Evolutionary conservation across 2,113 vertebrate genomes (phyloP), one percentile per base, ranked within the genome.

Genomic region (Lagopus muta): DNA sequence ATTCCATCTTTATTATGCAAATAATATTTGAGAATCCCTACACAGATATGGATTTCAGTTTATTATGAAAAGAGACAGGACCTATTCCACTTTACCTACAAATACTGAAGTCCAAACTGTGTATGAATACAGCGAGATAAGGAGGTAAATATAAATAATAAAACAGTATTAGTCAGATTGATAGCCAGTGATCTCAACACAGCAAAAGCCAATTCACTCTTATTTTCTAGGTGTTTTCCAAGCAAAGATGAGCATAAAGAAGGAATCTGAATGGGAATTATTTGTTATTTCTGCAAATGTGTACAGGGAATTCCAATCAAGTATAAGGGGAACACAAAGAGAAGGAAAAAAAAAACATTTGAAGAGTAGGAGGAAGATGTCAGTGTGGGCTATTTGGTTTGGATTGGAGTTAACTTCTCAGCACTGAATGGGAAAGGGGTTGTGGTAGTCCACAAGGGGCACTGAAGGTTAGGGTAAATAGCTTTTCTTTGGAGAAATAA

Each of bases 1-100:
- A 60, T 62, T 71, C 61, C 77, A n/a, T 54, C 42, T 55, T 94
- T 50, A 40, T 30, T 90, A 27, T 47, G 34, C 18, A 71, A 66
- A 36, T 45, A 21, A 3, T 50, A 34, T 0, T 0, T 36, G 14
- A 20, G 13, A 5, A 43, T 9, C 14, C 4, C 27, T 57, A 27
- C 19, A 30, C 32, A 32, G 55, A 24, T 40, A 64, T 72, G 58
- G 22, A 80, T 32, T 92, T 72, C 4, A 42, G 82, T 89, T 15
- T 73, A 6, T 73, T 74, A 88, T 15, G 10, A 38, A 74, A 87
- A 90, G 57, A 38, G 8, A 25, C 14, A n/a, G 32, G 11, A 72
- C n/a, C 11, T 57, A 11, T 71, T 5, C 18, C 25, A 67, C 6
- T 19, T 15, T 28, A 6, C 24, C 66, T 67, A 43, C 7, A 75